Evolutionary conservation across 2,888 invertebrate species (phyloP).

Genomic region (Druceiella hillmani): DNA sequence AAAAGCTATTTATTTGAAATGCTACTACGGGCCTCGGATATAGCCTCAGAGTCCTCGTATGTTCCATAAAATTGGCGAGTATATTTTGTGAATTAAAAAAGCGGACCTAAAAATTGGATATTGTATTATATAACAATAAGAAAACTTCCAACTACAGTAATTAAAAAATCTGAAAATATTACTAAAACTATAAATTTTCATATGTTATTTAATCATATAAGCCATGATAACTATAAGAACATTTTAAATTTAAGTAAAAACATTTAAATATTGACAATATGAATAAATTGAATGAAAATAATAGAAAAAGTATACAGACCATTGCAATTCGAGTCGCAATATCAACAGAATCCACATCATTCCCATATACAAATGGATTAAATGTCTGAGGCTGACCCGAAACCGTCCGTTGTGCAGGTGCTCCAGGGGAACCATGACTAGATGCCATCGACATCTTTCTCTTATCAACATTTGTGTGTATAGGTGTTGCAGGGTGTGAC

Average conservation of each 20-base stretch:
- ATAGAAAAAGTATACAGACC: conserved; percentile 54
- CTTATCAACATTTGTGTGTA: too few relatives aligned
- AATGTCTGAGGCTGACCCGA: conserved; percentile 53
- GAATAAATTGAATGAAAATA: neutral
- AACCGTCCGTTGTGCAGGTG: conserved; percentile 38
- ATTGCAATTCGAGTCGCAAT: conserved; percentile 97
- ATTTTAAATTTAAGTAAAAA: neutral
- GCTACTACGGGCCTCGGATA: conserved; percentile 99
- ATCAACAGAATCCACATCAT: conserved; percentile 97
- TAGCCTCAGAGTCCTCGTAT: conserved; percentile 90
- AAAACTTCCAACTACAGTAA: too few relatives aligned
- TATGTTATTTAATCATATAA: neutral
- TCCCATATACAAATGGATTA: conserved; percentile 89
- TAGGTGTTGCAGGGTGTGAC: too few relatives aligned
- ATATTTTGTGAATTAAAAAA: conserved; percentile 98
- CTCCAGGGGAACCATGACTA: conserved; percentile 2
- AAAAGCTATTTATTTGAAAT: conserved; percentile 94
- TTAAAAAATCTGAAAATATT: too few relatives aligned
- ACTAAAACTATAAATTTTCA: too few relatives aligned
- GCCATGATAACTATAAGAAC: neutral
- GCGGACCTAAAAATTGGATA: conserved; percentile 65
- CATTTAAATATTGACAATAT: conserved; percentile 7
- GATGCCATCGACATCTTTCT: neutral
- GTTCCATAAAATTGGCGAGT: conserved; percentile 95
- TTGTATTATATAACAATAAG: too few relatives aligned